Evolutionary conservation across 2,797 vertebrate species (phyloP).

Genomic region (Ctenopoma multispine): DNA sequence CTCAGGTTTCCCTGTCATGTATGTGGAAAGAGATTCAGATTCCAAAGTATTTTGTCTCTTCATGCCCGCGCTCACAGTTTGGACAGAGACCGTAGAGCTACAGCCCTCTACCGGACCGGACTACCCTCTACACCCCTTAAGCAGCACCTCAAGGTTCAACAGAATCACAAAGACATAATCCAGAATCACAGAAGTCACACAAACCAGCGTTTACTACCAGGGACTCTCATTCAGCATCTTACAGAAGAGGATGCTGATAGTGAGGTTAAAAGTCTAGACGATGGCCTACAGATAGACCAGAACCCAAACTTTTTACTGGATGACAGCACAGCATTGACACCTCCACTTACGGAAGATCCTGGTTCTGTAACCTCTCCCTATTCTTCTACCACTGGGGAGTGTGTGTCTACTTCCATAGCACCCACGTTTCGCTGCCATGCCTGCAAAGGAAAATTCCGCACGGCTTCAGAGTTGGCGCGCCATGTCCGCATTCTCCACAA

Average conservation of each 20-base stretch:
- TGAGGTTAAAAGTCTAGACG: conserved; percentile 78
- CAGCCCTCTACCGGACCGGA: conserved; percentile 81
- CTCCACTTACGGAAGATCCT: conserved; percentile 81
- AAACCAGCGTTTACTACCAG: conserved; percentile 70
- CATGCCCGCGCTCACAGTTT: conserved; percentile 91
- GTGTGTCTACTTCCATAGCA: conserved; percentile 58
- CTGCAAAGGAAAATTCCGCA: conserved; percentile 96
- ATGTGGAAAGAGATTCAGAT: conserved; percentile 93
- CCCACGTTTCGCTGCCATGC: conserved; percentile 90
- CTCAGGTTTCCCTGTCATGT: conserved; percentile 91
- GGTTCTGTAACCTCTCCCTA: conserved; percentile 76
- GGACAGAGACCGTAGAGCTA: conserved; percentile 82
- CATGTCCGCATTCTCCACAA: conserved; percentile 94
- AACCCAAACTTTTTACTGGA: conserved; percentile 75
- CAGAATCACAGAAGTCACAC: conserved; percentile 69
- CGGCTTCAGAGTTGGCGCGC: conserved; percentile 90
- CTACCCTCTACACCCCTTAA: conserved; percentile 66
- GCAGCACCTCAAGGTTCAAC: conserved; percentile 83
- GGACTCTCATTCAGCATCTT: conserved; percentile 76
- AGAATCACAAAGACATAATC: conserved; percentile 76
- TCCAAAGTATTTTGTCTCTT: conserved; percentile 94
- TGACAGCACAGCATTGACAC: conserved; percentile 78
- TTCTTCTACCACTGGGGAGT: conserved; percentile 67
- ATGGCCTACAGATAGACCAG: conserved; percentile 66
- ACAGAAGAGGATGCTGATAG: conserved; percentile 77